Percentiles rank a stretch among this genome's conserved stretches.
Evolutionary conservation across 2,888 invertebrate genomes (phyloP).

Genomic region (Rotaria socialis): DNA sequence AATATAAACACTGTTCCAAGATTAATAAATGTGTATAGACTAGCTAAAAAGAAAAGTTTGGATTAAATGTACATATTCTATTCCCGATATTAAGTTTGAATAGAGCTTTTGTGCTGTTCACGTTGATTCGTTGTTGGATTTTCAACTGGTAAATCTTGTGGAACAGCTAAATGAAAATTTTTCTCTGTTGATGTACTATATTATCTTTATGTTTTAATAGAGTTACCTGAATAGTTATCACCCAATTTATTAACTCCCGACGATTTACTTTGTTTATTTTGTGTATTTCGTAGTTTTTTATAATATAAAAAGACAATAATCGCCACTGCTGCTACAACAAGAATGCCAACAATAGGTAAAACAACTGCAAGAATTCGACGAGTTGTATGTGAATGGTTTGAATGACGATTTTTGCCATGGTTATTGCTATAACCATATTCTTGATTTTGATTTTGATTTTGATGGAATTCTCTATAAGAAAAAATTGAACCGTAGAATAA

Average conservation of each 20-base stretch:
- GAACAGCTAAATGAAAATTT: not conserved
- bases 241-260: not conserved
- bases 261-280: not conserved
- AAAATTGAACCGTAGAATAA: not conserved
- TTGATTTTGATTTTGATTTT: no score
- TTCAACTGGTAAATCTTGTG: not conserved
- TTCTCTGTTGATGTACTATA: not conserved
- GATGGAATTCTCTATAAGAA: not conserved
- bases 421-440: not conserved
- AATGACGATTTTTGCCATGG: not conserved
- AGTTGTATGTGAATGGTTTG: not conserved
- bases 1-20: not conserved
- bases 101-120: not conserved
- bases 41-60: not conserved
- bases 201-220: not conserved
- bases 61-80: not conserved
- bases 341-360: not conserved
- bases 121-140: not conserved
- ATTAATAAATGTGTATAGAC: not conserved
- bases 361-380: not conserved
- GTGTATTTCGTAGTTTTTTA: not conserved
- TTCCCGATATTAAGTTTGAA: not conserved
- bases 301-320: not conserved
- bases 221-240: not conserved
- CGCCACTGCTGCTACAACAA: not conserved